phyloP scores from a whole-genome alignment of 2,113 vertebrate genomes.

The Oriolus oriolus region DNA sequence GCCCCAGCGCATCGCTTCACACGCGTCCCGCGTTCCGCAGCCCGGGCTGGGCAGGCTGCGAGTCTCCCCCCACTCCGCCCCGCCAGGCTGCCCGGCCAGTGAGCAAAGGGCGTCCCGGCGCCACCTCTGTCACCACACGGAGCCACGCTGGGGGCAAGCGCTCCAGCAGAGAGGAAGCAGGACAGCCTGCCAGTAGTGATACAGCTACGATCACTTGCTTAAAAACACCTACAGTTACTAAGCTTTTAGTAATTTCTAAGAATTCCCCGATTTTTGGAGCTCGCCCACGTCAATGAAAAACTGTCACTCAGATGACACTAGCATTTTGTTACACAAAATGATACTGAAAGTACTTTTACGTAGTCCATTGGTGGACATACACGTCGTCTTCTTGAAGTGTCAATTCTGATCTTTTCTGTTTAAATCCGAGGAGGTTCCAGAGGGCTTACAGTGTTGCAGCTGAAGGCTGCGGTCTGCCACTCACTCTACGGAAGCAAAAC shows the following conservation, averaged over 20 bases:
- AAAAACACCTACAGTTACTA: background rate
- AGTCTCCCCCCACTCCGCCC: background rate
- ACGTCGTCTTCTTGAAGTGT: background rate
- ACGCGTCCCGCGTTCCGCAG: fast-evolving
- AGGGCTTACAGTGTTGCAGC: background rate
- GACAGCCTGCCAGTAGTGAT: fast-evolving
- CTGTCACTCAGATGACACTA: background rate
- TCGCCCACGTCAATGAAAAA: background rate
- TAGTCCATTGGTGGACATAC: fast-evolving
- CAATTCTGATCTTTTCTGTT: background rate
- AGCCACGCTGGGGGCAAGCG: fast-evolving
- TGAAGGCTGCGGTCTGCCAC: background rate
- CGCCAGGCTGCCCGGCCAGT: background rate
- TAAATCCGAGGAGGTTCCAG: background rate
- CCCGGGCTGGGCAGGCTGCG: background rate
- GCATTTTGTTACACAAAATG: background rate
- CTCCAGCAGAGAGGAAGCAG: background rate
- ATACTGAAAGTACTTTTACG: background rate
- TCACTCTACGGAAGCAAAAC: background rate
- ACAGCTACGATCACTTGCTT: fast-evolving
- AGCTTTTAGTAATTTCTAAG: background rate
- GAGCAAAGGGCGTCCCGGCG: background rate
- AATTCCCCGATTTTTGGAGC: background rate
- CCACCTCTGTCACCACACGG: fast-evolving
- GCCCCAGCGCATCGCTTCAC: background rate